Evolutionary conservation across 1,140 invertebrate species (phyloP).

Genomic region (Dufourea novaeangliae): DNA sequence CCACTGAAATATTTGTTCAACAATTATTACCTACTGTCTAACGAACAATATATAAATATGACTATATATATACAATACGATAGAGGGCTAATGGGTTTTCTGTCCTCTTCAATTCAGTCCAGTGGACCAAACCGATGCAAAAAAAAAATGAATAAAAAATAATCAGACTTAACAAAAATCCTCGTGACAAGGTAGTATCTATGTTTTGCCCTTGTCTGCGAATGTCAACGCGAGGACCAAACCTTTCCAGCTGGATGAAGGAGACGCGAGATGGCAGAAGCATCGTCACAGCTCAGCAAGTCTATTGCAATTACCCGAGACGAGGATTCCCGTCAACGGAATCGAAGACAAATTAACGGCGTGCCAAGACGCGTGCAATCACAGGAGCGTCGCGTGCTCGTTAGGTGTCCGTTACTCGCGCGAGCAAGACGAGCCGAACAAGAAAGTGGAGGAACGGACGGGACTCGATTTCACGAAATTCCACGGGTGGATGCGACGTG

Average conservation of each 20-base stretch:
- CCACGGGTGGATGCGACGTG: not conserved
- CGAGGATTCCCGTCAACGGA: not conserved
- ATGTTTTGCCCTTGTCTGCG: no score
- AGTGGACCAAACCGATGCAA: not conserved
- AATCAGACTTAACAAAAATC: not conserved
- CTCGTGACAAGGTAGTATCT: no score
- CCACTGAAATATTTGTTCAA: not conserved
- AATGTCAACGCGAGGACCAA: no score
- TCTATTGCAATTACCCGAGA: no score
- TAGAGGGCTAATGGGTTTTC: constrained; percentile 29
- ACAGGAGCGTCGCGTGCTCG: no score
- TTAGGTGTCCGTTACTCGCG: not conserved
- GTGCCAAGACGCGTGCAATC: not conserved
- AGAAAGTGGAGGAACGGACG: not conserved
- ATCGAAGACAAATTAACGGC: no score
- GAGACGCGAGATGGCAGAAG: no score
- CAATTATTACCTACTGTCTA: not conserved
- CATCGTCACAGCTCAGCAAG: no score
- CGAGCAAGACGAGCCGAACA: constrained; percentile 21
- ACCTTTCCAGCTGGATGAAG: no score
- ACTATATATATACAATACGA: not conserved
- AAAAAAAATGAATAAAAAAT: not conserved
- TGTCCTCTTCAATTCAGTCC: constrained; percentile 27
- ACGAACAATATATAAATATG: not conserved
- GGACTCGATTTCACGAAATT: constrained; percentile 32